Evolutionary conservation across 2,888 invertebrate genomes (phyloP).

Genomic region (Chymomyza procnemis): DNA sequence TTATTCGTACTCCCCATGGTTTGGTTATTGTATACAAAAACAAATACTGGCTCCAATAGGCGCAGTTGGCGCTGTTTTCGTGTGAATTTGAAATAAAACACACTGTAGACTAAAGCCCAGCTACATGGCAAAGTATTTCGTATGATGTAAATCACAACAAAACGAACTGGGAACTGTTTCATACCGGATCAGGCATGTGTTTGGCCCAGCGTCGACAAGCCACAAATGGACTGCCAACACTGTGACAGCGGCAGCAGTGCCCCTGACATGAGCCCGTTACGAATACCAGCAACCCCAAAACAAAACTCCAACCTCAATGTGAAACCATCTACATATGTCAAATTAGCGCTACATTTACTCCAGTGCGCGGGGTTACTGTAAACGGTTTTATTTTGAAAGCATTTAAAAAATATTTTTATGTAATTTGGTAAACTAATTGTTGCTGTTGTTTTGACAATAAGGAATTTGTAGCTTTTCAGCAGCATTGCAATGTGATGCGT

Average conservation of each 20-base stretch:
- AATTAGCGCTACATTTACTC: constrained; percentile 20
- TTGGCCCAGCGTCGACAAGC: constrained; percentile 53
- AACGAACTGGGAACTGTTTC: background rate
- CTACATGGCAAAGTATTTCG: constrained; percentile 1
- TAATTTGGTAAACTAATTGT: constrained; percentile 77
- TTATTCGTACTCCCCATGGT: constrained; percentile 55
- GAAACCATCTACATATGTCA: constrained; percentile 54
- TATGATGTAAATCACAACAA: background rate
- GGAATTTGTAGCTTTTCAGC: constrained; percentile 76
- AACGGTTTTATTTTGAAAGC: constrained; percentile 55
- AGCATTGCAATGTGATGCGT: constrained; percentile 10
- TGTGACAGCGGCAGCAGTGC: constrained; percentile 38
- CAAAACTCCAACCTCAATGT: background rate
- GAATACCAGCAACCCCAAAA: background rate
- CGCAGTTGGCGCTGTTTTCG: constrained; percentile 48
- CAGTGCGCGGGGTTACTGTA: constrained; percentile 10
- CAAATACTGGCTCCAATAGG: constrained; percentile 6
- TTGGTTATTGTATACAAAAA: constrained; percentile 52
- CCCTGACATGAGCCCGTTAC: constrained; percentile 6
- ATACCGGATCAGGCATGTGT: too few species aligned
- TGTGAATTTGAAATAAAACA: constrained; percentile 69
- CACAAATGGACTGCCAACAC: constrained; percentile 60
- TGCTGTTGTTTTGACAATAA: constrained; percentile 76
- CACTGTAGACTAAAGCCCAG: constrained; percentile 39
- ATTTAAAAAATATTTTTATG: constrained; percentile 70